Base-by-base conservation (phyloP, 2,797 vertebrate genomes). In the Acipenser ruthenus region DNA sequence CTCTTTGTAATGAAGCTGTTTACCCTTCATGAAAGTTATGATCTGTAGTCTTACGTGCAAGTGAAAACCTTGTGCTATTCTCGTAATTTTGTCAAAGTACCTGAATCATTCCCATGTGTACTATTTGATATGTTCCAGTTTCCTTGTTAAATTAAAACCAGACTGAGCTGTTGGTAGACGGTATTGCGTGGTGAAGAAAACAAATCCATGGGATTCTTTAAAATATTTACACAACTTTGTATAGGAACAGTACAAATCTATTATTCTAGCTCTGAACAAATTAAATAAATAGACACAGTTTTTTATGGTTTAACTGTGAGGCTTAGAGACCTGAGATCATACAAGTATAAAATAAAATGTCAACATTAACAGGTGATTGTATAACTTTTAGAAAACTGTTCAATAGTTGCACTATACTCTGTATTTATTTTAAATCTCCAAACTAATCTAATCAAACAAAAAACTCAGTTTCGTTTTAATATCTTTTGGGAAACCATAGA, bases 91-190 rank as follows among this genome's bases (percentile, higher is more conserved):
- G 55, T 53, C 51, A 53, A 53, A 53, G 51, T 58, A 58, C 55
- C 55, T 58, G 55, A 58, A 58, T 58, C 55, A 58, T 58, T 58
- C 55, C 55, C 55, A 58, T 58, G 55, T 58, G 55, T 11, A 58
- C 8, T n/a, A n/a, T 58, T 58, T 58, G 51, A 53, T 37, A 37
- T 37, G 23, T 37, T 50, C 12, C 48, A 50, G 10, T 15, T 64
- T 15, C 50, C 50, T 64, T n/a, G 15, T 53, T 37, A 53, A 13
- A 48, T 66, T 55, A 58, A 49, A 48, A 60, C 48, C 53, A 66
- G 55, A 56, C 47, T 49, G 65, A 66, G 58, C 55, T 56, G 52
- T 49, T 56, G 58, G 50, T 55, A 10, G 50, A 60, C 48, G 60
- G 55, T 50, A 8, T 50, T 50, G 48, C 37, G 51, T 61, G 59